Percentiles rank a stretch among this genome's conserved stretches.
Conservation (phyloP, 2,113 vertebrate species). For the Candoia aspera region DNA sequence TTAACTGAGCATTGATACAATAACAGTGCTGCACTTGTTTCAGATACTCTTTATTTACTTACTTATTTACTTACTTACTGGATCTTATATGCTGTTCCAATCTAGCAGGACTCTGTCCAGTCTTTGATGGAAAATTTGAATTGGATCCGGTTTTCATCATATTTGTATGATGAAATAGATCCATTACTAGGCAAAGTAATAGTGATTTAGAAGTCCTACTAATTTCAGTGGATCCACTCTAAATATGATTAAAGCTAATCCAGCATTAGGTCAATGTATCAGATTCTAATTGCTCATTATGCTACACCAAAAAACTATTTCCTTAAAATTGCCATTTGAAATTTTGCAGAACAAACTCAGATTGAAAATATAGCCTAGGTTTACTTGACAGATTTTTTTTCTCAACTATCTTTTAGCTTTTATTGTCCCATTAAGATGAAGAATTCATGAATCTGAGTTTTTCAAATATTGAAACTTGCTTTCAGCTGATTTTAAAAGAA, state of each 20-base stretch:
- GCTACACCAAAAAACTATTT: neutral
- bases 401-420: neutral
- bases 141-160: neutral
- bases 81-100: neutral
- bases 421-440: neutral
- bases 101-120: neutral
- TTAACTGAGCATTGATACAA: slow-evolving; percentile 44
- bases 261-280: slow-evolving; percentile 5
- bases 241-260: neutral
- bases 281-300: neutral
- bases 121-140: neutral
- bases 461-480: neutral
- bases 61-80: neutral
- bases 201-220: neutral
- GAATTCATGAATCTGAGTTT: neutral
- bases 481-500: neutral
- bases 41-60: neutral
- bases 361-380: too few species aligned
- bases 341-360: neutral
- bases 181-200: neutral
- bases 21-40: slow-evolving; percentile 20
- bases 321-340: neutral
- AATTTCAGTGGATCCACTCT: neutral
- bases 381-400: neutral
- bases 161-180: neutral